phyloP scores from a whole-genome alignment of 2,797 vertebrate species.

The Clamator glandarius region DNA sequence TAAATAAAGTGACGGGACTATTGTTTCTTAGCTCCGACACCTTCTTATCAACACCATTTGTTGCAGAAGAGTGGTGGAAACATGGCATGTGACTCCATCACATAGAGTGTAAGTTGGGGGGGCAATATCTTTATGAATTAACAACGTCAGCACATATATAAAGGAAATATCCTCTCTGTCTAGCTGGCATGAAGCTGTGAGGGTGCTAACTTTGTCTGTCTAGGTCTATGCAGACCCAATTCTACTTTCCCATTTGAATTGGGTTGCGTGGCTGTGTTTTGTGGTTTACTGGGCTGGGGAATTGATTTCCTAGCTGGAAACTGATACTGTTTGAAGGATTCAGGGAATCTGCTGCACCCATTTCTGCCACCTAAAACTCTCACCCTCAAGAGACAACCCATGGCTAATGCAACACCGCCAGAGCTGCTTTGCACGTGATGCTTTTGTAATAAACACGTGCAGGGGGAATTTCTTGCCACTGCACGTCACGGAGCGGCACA shows the following conservation, averaged over 20 bases:
- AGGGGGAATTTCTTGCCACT: neutral
- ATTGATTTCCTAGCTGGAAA: neutral
- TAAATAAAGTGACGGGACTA: conserved; percentile 77
- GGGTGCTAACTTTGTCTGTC: neutral
- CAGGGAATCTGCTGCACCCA: neutral
- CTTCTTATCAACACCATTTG: conserved; percentile 84
- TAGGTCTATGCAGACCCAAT: neutral
- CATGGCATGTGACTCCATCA: conserved; percentile 76
- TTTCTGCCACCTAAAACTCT: neutral
- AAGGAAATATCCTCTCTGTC: neutral
- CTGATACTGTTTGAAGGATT: neutral
- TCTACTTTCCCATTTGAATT: rapidly evolving
- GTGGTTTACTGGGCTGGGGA: neutral
- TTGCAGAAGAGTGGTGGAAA: conserved; percentile 69
- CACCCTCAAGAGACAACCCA: neutral
- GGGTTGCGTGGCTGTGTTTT: neutral
- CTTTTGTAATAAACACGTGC: neutral
- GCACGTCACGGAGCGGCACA: neutral
- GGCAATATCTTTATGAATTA: neutral
- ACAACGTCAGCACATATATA: neutral
- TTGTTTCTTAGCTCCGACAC: conserved; percentile 87
- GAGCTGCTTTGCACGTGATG: neutral
- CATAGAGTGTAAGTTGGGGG: neutral
- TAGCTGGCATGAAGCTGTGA: neutral
- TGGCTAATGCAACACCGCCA: neutral